Base-by-base conservation (phyloP, 2,113 vertebrate genomes). In the Hippolais icterina region DNA sequence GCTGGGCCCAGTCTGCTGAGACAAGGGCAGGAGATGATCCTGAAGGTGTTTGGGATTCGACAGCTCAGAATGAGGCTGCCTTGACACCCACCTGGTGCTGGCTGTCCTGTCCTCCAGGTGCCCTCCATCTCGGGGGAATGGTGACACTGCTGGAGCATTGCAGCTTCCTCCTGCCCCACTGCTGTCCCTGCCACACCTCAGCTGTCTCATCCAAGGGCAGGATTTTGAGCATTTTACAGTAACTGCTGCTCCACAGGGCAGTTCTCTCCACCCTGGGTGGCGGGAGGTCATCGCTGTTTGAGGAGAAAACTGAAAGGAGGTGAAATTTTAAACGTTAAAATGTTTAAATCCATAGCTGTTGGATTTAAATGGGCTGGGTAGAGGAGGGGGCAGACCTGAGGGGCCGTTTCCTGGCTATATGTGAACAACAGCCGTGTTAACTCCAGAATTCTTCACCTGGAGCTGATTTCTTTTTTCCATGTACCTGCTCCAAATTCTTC, bases 281-380 rank as follows among this genome's bases (percentile, higher is more conserved):
- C 0, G 0, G 29, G 37, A 65, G 52, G 27, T 37, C 3, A 0
- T 63, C 1, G 0, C 22, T 25, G 23, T 27, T n/a, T 11, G 25
- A 49, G 16, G 37, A 46, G 19, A 42, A 69, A 39, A 41, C 44
- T 81, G 63, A 59, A 80, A 79, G 0, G 10, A 46, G 72, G 9
- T 63, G 13, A 56, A 35, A 11, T 54, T 22, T 63, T 23, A 11
- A 39, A 29, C 4, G 15, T 39, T 78, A 10, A 53, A 35, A 3
- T 20, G 15, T 31, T 81, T 84, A 24, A 72, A 61, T 65, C 37
- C 35, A 16, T 22, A 5, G 15, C 31, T n/a, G n/a, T n/a, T n/a
- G n/a, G n/a, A n/a, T n/a, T n/a, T n/a, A n/a, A n/a, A 2, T 9
- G 53, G 77, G 46, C 23, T 19, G 59, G 42, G 3, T 2, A 17